Base-by-base conservation (phyloP, 92 coral and sea anemone genomes). In the Pocillopora meandrina region DNA sequence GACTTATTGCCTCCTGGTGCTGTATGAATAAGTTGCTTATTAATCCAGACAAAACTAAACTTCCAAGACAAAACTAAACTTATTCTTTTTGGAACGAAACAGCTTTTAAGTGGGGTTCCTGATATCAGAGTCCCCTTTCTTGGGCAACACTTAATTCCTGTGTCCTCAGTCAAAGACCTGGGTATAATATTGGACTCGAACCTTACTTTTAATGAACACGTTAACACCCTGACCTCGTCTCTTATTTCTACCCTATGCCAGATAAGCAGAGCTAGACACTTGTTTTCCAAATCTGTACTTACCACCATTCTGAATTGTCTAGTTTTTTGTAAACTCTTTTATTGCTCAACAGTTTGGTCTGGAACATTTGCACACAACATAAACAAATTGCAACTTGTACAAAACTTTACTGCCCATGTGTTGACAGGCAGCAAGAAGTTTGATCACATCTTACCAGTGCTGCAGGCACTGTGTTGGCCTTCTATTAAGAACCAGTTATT, bases 301-400 rank as follows among this genome's bases (percentile, higher is more conserved):
- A 34, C 23, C 34, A 63, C 82, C 18, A 70, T 85, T 35, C 75
- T 85, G 20, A 84, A 79, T 56, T 78, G 76, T 47, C 79, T 89
- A 12, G 63, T 92, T 55, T 85, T 91, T 56, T 69, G 87, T 52
- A 81, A 89, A 52, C 70, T 88, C 65, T 89, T 85, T 72, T 85
- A 85, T 75, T 89, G 92, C 56, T 89, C 92, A 17, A 70, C 90
- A 0, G 86, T 89, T 5, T 89, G 90, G 92, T n/a, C n/a, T n/a
- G n/a, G n/a, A n/a, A n/a, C n/a, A n/a, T n/a, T n/a, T n/a, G n/a
- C n/a, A n/a, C n/a, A n/a, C n/a, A n/a, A n/a, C n/a, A n/a, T n/a
- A n/a, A n/a, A n/a, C n/a, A n/a, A n/a, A n/a, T n/a, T n/a, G n/a
- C n/a, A n/a, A n/a, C n/a, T n/a, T n/a, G n/a, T n/a, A n/a, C n/a